Evolutionary conservation across 2,888 invertebrate species (phyloP), one percentile per base, ranked within the genome.

Genomic region (Criorhina ranunculi): DNA sequence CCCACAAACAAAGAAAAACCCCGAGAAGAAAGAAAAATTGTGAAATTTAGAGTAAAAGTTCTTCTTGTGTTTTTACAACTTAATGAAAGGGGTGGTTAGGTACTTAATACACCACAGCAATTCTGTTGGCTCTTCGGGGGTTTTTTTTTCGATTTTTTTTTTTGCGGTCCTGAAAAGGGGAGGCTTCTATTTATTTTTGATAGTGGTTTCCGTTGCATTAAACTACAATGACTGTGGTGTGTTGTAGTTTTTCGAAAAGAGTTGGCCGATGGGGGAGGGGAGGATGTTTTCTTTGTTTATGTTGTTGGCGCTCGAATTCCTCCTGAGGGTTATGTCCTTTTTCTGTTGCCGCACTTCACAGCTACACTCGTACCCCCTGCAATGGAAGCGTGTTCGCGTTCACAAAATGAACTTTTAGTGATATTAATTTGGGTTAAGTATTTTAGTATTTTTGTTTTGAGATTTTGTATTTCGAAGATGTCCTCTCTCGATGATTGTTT

Each of bases 81-180:
- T 86, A 86, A 86, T 86, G 81, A 86, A 86, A 86, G 70, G 79
- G 81, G 70, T 86, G 81, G 86, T 72, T 76, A 67, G 86, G 86
- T 86, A 77, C 86, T 86, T 86, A 86, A 86, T 81, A 77, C 66
- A 70, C 81, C 76, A 81, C 81, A 81, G 72, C 76, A 77, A 72
- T 86, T 81, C 51, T 19, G 35, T 17, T 46, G 33, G 42, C 15
- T 53, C n/a, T 29, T 17, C n/a, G 11, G 9, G 1, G 11, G 19
- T 42, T 19, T 37, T 53, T 12, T 51, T 57, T 12, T 42, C 24
- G 11, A 17, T 31, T 66, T 42, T 29, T 66, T 42, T 29, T 57
- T 64, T 35, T 42, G 11, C 15, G 44, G 0, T 69, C 46, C 6
- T 12, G 37, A 31, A 6, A 29, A 12, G 42, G n/a, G 72, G 55